Base-by-base conservation (phyloP, 1,140 invertebrate genomes). In the Dufourea novaeangliae region DNA sequence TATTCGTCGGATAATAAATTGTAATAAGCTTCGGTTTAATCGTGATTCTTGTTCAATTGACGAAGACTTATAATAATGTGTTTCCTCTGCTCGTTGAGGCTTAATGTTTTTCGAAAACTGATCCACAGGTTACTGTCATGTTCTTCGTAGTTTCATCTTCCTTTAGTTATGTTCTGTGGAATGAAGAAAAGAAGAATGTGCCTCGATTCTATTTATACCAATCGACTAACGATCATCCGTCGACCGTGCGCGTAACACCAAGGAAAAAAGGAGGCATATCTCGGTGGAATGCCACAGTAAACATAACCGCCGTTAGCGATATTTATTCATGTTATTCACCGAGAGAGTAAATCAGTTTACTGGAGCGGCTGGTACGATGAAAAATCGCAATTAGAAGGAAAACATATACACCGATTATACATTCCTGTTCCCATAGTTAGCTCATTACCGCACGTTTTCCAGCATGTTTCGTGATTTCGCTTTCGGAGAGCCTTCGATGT, bases 71-170 rank as follows among this genome's bases (percentile, higher is more conserved):
- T 37, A 66, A 7, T n/a, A 25, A n/a, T n/a, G n/a, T n/a, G n/a
- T n/a, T n/a, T n/a, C n/a, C n/a, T n/a, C n/a, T n/a, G n/a, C n/a
- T n/a, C n/a, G n/a, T n/a, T n/a, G n/a, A n/a, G n/a, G n/a, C n/a
- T n/a, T n/a, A n/a, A n/a, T n/a, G n/a, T n/a, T n/a, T n/a, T n/a
- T n/a, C n/a, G n/a, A n/a, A n/a, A n/a, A n/a, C 17, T 50, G 20
- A 50, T 7, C 6, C 46, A n/a, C 8, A 6, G 46, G 46, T n/a
- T 50, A n/a, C 8, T n/a, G n/a, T 50, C n/a, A 50, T 50, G 3
- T 17, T 12, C 27, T 34, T 76, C 71, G 61, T 63, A 66, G 61
- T 74, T 74, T 74, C 71, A n/a, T n/a, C n/a, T n/a, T n/a, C n/a
- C n/a, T n/a, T n/a, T n/a, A n/a, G n/a, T n/a, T n/a, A n/a, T n/a